Base-by-base conservation (phyloP, 2,888 invertebrate species). In the Platypus cylindrus region DNA sequence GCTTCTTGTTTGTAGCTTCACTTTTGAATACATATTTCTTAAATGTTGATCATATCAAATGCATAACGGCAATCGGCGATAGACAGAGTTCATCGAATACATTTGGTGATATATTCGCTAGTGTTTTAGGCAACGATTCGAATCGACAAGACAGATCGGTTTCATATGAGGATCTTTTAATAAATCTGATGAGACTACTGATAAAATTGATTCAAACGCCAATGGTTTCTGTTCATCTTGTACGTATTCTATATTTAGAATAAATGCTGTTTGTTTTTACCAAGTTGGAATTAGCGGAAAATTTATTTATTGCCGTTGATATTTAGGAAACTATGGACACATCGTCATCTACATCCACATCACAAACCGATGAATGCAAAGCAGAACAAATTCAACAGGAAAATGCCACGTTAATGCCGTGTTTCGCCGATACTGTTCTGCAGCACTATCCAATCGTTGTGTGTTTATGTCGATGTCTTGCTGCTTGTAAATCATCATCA, bases 331-430 rank as follows among this genome's bases (percentile, higher is more conserved):
- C 48, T 45, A 66, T 59, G 63, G 50, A 68, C 51, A 54, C 63
- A 43, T 50, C 67, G 55, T 43, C 52, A 13, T 45, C 54, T 13
- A 47, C 48, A 17, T 62, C 60, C 33, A 65, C 59, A 13, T 67
- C 70, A 15, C 84, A 84, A 64, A 89, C 87, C 0, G 87, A 89
- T 56, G 87, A 89, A 60, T 82, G 78, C 56, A 86, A 86, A 66
- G 83, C 80, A 0, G 75, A 74, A 48, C 73, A 74, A 51, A 58
- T 58, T 17, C 65, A 68, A 18, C 66, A 66, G 40, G 36, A 45
- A 9, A 41, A 34, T 49, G 34, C 43, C 31, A 46, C 49, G 1
- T 41, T 47, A 34, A 65, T 72, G 33, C 78, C 79, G 5, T 81
- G 78, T 55, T 71, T 84, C 33, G 82, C 84, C 1, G 84, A 85